phyloP scores from a whole-genome alignment of 2,797 vertebrate species.

The Rhinella marina region DNA sequence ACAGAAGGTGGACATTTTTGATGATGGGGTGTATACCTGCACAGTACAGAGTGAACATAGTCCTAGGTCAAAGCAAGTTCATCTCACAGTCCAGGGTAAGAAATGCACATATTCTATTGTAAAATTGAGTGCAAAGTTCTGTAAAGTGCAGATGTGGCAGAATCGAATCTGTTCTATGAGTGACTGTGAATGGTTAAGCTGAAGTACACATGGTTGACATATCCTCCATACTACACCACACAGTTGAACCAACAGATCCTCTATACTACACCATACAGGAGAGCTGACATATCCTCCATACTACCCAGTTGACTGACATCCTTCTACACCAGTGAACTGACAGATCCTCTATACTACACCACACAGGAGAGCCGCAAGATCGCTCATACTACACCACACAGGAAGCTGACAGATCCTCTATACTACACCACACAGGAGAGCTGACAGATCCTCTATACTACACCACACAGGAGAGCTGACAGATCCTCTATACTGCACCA shows the following conservation, averaged over 20 bases:
- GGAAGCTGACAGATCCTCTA: neutral
- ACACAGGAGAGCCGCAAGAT: neutral
- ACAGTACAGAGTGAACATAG: constrained; percentile 95
- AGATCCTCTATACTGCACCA: neutral
- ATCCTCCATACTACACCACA: too few species aligned
- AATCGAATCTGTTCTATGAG: too few species aligned
- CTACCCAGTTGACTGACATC: too few species aligned
- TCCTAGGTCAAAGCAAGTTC: constrained; percentile 89
- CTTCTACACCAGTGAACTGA: too few species aligned
- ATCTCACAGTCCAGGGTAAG: constrained; percentile 94
- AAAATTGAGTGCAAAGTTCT: too few species aligned
- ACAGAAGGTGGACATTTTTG: constrained; percentile 93
- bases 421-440: neutral
- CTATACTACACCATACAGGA: too few species aligned
- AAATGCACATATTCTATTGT: neutral
- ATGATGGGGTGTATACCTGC: constrained; percentile 94
- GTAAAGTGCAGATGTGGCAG: neutral
- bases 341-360: neutral
- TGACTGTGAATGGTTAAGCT: too few species aligned
- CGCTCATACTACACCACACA: neutral
- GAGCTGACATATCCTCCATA: neutral
- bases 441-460: neutral
- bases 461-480: too few species aligned
- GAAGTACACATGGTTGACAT: too few species aligned
- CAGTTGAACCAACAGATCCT: too few species aligned